Percentiles rank a stretch among this genome's conserved stretches.
phyloP scores from a whole-genome alignment of 2,113 vertebrate species.

The Lepisosteus osseus region DNA sequence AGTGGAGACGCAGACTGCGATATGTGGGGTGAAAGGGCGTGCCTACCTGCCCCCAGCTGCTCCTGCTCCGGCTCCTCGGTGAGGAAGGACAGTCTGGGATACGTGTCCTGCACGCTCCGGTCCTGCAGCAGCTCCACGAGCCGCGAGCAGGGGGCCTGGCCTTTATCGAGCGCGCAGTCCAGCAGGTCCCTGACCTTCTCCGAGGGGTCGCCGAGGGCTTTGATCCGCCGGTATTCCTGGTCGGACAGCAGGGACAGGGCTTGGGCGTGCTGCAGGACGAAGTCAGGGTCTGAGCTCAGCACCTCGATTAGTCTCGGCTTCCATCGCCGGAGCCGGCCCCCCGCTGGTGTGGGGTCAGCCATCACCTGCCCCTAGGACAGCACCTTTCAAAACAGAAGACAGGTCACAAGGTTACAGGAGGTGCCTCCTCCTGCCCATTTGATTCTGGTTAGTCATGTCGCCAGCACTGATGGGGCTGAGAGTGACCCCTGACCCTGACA shows the following conservation, averaged over 20 bases:
- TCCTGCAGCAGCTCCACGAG: constrained; percentile 50
- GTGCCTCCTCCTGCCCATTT: too few species aligned
- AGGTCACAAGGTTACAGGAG: too few species aligned
- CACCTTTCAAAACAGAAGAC: too few species aligned
- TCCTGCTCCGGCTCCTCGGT: constrained; percentile 24
- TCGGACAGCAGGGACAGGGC: constrained; percentile 44
- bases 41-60: constrained; percentile 31
- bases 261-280: constrained; percentile 59
- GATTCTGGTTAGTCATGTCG: too few species aligned
- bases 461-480: too few species aligned
- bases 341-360: constrained; percentile 3
- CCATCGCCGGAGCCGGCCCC: constrained; percentile 25
- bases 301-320: constrained; percentile 52
- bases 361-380: too few species aligned
- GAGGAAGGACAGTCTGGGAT: constrained; percentile 50
- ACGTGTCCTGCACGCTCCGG: constrained; percentile 43
- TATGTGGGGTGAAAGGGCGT: too few species aligned
- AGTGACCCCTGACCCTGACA: too few species aligned
- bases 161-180: constrained; percentile 54
- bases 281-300: constrained; percentile 53
- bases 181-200: constrained; percentile 57
- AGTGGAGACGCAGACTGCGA: too few species aligned
- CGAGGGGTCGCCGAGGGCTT: constrained; percentile 33
- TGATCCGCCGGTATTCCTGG: constrained; percentile 49
- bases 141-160: constrained; percentile 22